A percentile compares a stretch with the other conserved stretches of the same genome.
Conservation (phyloP, 2,888 invertebrate species). For the Drosophila falleni region DNA sequence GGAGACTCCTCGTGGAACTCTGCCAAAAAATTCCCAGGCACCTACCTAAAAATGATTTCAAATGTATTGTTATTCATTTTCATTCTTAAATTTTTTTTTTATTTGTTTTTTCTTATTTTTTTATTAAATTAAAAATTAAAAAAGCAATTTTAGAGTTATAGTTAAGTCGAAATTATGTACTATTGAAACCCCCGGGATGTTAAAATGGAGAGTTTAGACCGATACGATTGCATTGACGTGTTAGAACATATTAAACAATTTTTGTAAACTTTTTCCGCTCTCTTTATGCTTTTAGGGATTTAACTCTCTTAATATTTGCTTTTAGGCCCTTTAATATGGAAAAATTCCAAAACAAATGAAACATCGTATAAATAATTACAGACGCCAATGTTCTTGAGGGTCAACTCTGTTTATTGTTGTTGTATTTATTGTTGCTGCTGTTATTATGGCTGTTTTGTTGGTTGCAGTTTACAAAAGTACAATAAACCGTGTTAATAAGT, state of each 20-base stretch:
- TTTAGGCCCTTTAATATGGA: slow-evolving; percentile 59
- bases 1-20: too few relatives aligned
- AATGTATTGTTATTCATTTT: too few relatives aligned
- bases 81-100: too few relatives aligned
- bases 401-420: slow-evolving; percentile 37
- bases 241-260: not conserved
- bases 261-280: not conserved
- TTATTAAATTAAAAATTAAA: too few relatives aligned
- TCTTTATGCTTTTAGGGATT: not conserved
- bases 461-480: slow-evolving; percentile 68
- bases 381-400: slow-evolving; percentile 58
- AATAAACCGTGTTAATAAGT: slow-evolving; percentile 81
- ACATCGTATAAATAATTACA: slow-evolving; percentile 84
- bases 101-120: too few relatives aligned
- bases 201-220: not conserved
- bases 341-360: slow-evolving; percentile 85
- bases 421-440: slow-evolving; percentile 33
- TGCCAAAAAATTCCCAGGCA: too few relatives aligned
- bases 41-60: too few relatives aligned
- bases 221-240: not conserved
- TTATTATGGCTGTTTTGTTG: slow-evolving; percentile 36
- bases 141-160: too few relatives aligned
- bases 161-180: too few relatives aligned
- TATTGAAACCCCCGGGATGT: not conserved
- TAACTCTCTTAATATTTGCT: not conserved